Evolutionary conservation across 2,113 vertebrate species (phyloP), one percentile per base, ranked within the genome.

Genomic region (Polyodon spathula): DNA sequence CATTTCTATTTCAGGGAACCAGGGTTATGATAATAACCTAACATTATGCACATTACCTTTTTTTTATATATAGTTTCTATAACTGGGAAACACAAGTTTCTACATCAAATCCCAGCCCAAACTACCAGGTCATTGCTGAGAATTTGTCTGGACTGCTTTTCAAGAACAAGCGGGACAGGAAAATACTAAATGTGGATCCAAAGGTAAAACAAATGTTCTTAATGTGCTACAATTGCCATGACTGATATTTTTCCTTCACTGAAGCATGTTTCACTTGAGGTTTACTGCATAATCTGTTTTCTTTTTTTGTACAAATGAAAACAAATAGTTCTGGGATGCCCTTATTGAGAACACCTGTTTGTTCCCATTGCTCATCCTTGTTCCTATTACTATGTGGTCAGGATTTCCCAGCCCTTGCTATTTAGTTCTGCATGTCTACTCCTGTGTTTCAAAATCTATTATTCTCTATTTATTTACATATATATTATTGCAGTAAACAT

Each of bases 71-170:
- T 63, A 96, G 92, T 68, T 93, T 89, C 84, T 93, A 90, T 81
- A 94, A 93, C 76, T 90, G 92, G 90, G 80, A 86, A 63, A 90
- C 76, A 14, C 84, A 88, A 54, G 61, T 78, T 63, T 83, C 78
- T 64, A 57, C 79, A 17, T 86, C 81, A 61, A 87, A 84, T 69
- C 73, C 82, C 54, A 94, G 86, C 70, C 75, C 78, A 6, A 92
- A 93, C 84, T 93, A 90, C 60, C 74, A 90, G 68, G 89, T 88
- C 76, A 84, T 92, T 73, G 75, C 86, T 8, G 84, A 92, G 48
- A 81, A 88, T 62, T 73, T 79, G 6, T 74, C 72, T 10, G 86
- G 89, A 44, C 77, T 95, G 58, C 86, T 93, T 71, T 93, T 96
- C 69, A 86, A 76, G 79, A 91, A 82, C n/a, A n/a, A 84, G 76